phyloP scores from a whole-genome alignment of 1,140 invertebrate species.

The Diachasma alloeum region DNA sequence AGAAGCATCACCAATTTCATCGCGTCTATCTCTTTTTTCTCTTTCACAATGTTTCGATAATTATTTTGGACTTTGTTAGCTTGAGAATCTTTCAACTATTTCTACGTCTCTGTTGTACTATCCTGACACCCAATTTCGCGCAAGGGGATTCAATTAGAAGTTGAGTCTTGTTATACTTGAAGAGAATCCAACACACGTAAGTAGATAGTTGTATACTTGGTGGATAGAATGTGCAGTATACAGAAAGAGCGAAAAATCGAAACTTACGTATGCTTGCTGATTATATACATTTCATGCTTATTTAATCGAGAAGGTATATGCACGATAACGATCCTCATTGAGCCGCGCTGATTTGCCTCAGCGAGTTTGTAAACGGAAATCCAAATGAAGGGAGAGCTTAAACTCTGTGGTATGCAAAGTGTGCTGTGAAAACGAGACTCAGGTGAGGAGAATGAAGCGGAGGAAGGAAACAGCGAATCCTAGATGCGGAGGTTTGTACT shows the following conservation, averaged over 20 bases:
- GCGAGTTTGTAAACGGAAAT: slow-evolving; percentile 53
- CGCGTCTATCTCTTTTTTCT: slow-evolving; percentile 34
- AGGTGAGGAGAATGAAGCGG: background rate
- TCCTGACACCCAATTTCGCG: background rate
- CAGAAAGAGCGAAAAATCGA: background rate
- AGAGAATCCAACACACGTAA: background rate
- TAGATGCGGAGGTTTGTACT: background rate
- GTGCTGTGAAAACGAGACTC: background rate
- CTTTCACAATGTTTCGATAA: slow-evolving; percentile 32
- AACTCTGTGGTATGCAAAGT: slow-evolving; percentile 15
- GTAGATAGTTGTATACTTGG: background rate
- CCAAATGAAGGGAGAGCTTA: slow-evolving; percentile 51
- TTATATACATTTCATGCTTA: background rate
- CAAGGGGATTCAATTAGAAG: background rate
- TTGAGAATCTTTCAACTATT: background rate
- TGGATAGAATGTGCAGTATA: background rate
- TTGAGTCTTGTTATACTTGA: background rate
- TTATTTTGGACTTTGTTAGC: slow-evolving; percentile 20
- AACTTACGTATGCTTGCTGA: background rate
- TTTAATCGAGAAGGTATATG: background rate
- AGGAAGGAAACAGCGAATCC: background rate
- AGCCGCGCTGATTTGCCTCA: slow-evolving; percentile 30
- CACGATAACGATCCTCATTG: slow-evolving; percentile 3
- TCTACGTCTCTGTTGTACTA: background rate
- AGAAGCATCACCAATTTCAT: slow-evolving; percentile 19